Base-by-base conservation (phyloP, 2,888 invertebrate genomes). In the Hemaris fuciformis region DNA sequence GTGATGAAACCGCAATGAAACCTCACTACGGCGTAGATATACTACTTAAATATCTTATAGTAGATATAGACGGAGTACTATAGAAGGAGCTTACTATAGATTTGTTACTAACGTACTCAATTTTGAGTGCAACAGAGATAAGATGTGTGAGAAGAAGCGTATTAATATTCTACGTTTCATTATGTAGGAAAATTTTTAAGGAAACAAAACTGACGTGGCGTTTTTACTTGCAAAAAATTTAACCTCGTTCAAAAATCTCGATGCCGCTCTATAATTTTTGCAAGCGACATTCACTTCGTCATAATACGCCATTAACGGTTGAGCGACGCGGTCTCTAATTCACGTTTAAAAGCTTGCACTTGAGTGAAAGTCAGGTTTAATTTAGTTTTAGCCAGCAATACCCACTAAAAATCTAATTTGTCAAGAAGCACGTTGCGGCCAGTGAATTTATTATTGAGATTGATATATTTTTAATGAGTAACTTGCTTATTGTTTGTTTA, bases 341-440 rank as follows among this genome's bases (percentile, higher is more conserved):
- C 88, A 77, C 81, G 85, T 90, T 91, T 91, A 92, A 92, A 91
- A 92, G 92, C 92, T 83, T 91, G 92, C 91, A 91, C 91, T 92
- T 80, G 85, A 85, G 81, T 89, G 86, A 85, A 91, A 91, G 92
- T 91, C 92, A 80, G 79, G 83, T 78, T 79, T 90, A 91, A 92
- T 92, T 91, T 91, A 79, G 88, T 88, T 89, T 90, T 86, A 89
- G 83, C 88, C 83, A 84, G 87, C 80, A 88, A 89, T 85, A 87
- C 83, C 87, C 80, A 82, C 82, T 87, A 87, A 89, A 88, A 92
- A 91, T 91, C 87, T 89, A 91, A 92, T 92, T 92, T 92, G 85
- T 91, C 92, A 91, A 89, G 80, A 81, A 81, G 79, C 80, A 81
- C 74, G 78, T 80, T 84, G 87, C 73, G 83, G 81, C 81, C 73